These are phyloP conservation scores for Ptychadena robeensis DNA, from an alignment of 2,797 vertebrate genomes.

Conservation along the genomic window DNA sequence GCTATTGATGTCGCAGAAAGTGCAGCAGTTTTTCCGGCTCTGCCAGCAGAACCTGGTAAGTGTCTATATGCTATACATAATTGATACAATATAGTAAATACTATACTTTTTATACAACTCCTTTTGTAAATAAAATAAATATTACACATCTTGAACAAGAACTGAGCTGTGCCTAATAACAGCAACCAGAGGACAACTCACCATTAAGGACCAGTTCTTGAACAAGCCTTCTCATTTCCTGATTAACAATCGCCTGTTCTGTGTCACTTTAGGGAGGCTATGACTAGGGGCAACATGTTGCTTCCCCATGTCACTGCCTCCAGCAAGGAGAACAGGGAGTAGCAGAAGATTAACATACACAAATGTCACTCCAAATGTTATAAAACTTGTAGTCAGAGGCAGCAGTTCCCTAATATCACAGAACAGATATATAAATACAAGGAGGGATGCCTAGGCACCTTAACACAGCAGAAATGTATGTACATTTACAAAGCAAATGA, in stretches of 20 bases:
- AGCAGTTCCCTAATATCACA: too few species aligned
- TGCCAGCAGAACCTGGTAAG: constrained; percentile 99
- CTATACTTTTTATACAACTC: neutral
- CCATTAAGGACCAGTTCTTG: too few species aligned
- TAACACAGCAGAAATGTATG: too few species aligned
- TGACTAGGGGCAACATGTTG: neutral
- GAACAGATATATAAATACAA: too few species aligned
- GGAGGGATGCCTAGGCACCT: too few species aligned
- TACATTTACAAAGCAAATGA: too few species aligned
- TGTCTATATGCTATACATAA: neutral
- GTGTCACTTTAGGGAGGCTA: neutral
- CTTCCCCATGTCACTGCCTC: neutral
- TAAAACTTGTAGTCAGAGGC: too few species aligned
- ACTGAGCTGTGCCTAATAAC: neutral
- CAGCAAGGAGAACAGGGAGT: neutral
- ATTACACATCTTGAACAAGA: neutral
- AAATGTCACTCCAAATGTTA: too few species aligned
- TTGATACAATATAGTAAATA: neutral
- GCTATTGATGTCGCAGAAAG: constrained; percentile 98
- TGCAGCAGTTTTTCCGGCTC: constrained; percentile 98
- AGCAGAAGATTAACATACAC: neutral
- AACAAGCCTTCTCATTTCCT: neutral
- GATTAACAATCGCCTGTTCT: neutral
- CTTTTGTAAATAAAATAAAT: neutral
- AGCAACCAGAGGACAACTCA: neutral